A percentile compares a stretch with the other conserved stretches of the same genome.
phyloP scores from a whole-genome alignment of 1,140 invertebrate genomes.

The Littorina saxatilis region DNA sequence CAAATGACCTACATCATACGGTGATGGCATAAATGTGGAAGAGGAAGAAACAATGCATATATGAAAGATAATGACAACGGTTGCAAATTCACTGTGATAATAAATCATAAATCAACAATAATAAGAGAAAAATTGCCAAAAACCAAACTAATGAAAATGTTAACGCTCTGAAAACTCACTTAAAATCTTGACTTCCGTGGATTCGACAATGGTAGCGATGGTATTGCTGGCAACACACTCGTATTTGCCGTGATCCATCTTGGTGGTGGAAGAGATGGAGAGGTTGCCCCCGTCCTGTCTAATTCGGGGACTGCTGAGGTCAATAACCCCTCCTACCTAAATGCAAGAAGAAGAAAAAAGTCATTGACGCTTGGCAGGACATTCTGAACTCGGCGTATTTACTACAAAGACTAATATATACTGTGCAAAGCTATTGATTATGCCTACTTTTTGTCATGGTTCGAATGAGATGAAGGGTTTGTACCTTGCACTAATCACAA shows the following conservation, averaged over 20 bases:
- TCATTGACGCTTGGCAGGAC: too few relatives aligned
- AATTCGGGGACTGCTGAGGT: constrained; percentile 40
- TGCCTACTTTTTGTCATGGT: too few relatives aligned
- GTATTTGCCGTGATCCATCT: constrained; percentile 95
- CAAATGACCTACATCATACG: neutral
- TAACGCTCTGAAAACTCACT: constrained; percentile 71
- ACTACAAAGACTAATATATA: too few relatives aligned
- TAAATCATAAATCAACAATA: too few relatives aligned
- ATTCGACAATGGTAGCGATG: constrained; percentile 92
- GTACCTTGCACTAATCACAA: too few relatives aligned
- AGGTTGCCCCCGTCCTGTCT: constrained; percentile 85
- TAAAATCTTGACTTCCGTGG: constrained; percentile 94
- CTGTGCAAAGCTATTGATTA: too few relatives aligned
- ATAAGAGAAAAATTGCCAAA: neutral
- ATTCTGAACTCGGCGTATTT: too few relatives aligned
- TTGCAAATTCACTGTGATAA: neutral
- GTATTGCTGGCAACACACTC: constrained; percentile 96
- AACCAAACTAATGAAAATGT: neutral
- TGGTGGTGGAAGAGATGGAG: constrained; percentile 90
- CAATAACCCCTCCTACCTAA: constrained; percentile 52
- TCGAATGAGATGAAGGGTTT: too few relatives aligned
- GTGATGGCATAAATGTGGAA: too few relatives aligned
- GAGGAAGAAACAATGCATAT: too few relatives aligned
- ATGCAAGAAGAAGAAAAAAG: neutral
- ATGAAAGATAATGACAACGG: neutral